Base-by-base conservation (phyloP, 2,888 invertebrate species). In the Homarus gammarus region DNA sequence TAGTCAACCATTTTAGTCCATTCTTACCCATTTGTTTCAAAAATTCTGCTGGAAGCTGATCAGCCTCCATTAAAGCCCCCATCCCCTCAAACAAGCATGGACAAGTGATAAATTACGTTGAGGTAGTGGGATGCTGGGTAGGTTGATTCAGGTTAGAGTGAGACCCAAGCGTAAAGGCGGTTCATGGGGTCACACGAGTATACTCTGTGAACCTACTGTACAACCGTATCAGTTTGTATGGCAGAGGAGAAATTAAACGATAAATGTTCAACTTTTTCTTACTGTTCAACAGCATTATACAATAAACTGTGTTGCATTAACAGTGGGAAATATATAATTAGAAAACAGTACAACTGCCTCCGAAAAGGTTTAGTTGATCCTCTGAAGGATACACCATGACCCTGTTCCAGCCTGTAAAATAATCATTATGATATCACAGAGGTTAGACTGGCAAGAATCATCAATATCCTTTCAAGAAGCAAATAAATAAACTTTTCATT, bases 341-440 rank as follows among this genome's bases (percentile, higher is more conserved):
- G 81, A 64, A 81, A 81, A 81, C 64, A 36, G 38, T 81, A 81
- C 61, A 61, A 64, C 64, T 64, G 27, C 64, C 61, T 64, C 40
- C 64, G 64, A 61, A 81, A 81, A 38, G 61, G 61, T 31, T 64
- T 40, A 51, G 22, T 27, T 27, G 22, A 51, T 61, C 18, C 10
- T 44, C 49, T 70, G 22, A 51, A 51, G n/a, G 22, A 49, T 18
- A 33, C 12, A 18, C 56, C 86, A 86, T 68, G 79, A 86, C 86
- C 79, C 86, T 75, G 15, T 78, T 38, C 40, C 78, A 86, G 86
- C 56, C 86, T 86, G 49, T 64, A 86, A 64, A 86, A 79, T 79
- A 86, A 86, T 86, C 68, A 61, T 27, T 72, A 72, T 86, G 70
- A 64, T 86, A 86, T 86, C 86, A 86, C 86, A 86, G 86, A 79